Evolutionary conservation across 2,113 vertebrate species (phyloP).

Genomic region (Bubalus kerabau): DNA sequence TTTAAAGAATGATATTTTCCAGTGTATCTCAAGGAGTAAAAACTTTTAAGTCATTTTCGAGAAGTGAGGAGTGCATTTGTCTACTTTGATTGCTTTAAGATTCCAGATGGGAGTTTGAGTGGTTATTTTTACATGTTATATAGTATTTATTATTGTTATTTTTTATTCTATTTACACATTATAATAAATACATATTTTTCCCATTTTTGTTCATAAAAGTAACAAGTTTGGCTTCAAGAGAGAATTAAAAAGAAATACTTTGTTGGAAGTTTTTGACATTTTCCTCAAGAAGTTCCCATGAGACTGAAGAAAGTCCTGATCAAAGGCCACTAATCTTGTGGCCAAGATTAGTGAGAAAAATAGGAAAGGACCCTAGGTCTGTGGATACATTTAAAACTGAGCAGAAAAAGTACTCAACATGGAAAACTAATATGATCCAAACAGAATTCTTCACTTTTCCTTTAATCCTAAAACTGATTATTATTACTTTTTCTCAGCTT

Average conservation of each 20-base stretch:
- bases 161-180: conserved; percentile 37
- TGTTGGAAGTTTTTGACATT: conserved; percentile 25
- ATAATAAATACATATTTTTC: neutral
- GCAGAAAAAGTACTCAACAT: neutral
- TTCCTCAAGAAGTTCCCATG: neutral
- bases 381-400: neutral
- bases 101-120: neutral
- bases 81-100: neutral
- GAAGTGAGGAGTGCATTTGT: neutral
- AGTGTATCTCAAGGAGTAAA: conserved; percentile 31
- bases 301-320: conserved; percentile 27
- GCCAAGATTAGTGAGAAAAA: neutral
- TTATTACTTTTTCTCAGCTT: neutral
- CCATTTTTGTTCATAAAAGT: neutral
- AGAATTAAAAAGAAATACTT: conserved; percentile 12
- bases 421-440: neutral
- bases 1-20: conserved; percentile 56
- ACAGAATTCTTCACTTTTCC: neutral
- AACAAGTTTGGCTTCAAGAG: neutral
- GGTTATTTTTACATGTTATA: neutral
- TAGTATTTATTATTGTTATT: neutral
- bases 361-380: neutral
- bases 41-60: neutral
- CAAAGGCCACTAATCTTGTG: neutral
- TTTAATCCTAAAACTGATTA: neutral